Base-by-base conservation (phyloP, 2,113 vertebrate species). In the Willisornis vidua region DNA sequence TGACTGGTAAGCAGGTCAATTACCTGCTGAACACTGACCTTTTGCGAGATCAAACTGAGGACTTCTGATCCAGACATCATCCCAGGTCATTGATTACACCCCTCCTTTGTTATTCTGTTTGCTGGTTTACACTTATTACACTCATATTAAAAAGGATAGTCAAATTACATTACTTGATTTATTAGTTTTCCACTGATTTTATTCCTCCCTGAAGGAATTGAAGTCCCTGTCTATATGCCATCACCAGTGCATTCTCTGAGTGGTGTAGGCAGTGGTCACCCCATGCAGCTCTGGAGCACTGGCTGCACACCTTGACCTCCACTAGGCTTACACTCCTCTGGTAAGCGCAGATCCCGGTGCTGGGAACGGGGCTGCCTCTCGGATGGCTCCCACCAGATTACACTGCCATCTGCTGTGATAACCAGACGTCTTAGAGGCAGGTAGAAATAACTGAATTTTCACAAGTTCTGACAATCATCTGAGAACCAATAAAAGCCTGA, bases 341-440 rank as follows among this genome's bases (percentile, higher is more conserved):
- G 17, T 5, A 63, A 67, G 28, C 22, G 67, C 63, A 89, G 65
- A 39, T 78, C 16, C 37, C 52, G 12, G 7, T 4, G 20, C 52
- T 45, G 62, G 65, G 43, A 55, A 26, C 65, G 19, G 26, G 6
- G 33, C 45, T 79, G 52, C 25, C 73, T 19, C 67, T 86, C 16
- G 0, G 33, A 49, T 3, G n/a, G 1, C 48, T 94, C 73, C 61
- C 41, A 48, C 57, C 73, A 0, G 48, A 67, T 78, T 57, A 82
- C 84, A 52, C 67, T 96, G 81, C 62, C 81, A 92, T 65, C 89
- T 72, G 35, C 80, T 49, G 77, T 79, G 78, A 89, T 26, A 72
- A 82, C 13, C 5, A 2, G 24, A 72, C 1, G 23, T 22, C 62
- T 66, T 73, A 89, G 43, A 93, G n/a, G 48, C 43, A 88, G 67